Percentiles rank a stretch among this genome's conserved stretches.
Conservation (phyloP, 1,140 invertebrate species). For the Pollicipes pollicipes region DNA sequence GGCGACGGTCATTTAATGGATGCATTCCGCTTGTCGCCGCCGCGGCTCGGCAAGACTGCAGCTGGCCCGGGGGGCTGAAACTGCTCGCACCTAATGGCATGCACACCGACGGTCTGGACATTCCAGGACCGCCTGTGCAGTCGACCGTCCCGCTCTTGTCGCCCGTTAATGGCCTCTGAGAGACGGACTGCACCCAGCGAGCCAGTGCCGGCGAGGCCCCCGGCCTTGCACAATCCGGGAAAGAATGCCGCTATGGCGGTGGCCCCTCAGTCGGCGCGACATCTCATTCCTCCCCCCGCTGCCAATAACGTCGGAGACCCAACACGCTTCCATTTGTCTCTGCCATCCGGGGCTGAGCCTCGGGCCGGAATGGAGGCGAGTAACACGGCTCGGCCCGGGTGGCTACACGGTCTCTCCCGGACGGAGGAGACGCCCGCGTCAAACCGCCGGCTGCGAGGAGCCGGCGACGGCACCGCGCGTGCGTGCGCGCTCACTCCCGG, state of each 20-base stretch:
- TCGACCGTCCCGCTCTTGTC: background rate
- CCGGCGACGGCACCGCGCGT: background rate
- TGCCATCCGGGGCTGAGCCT: background rate
- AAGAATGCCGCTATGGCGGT: background rate
- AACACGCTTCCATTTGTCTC: background rate
- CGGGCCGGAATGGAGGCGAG: background rate
- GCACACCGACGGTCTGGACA: background rate
- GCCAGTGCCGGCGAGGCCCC: background rate
- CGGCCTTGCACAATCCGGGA: background rate
- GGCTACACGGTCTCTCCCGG: too few species aligned
- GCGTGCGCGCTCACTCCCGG: background rate
- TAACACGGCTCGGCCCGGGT: too few species aligned
- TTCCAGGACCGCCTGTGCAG: background rate
- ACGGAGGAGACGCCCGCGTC: too few species aligned
- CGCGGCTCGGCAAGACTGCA: too few species aligned
- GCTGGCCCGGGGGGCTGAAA: background rate
- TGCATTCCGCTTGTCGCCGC: background rate
- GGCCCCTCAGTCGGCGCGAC: background rate
- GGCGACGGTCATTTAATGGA: too few species aligned
- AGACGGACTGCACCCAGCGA: background rate
- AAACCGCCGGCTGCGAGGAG: background rate
- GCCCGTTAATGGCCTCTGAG: background rate
- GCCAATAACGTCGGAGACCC: background rate
- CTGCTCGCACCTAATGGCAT: background rate
- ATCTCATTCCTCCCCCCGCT: background rate